These are phyloP conservation scores for Noctuana brunneofusca DNA, from an alignment of 2,888 invertebrate genomes.

Conservation along the genomic window DNA sequence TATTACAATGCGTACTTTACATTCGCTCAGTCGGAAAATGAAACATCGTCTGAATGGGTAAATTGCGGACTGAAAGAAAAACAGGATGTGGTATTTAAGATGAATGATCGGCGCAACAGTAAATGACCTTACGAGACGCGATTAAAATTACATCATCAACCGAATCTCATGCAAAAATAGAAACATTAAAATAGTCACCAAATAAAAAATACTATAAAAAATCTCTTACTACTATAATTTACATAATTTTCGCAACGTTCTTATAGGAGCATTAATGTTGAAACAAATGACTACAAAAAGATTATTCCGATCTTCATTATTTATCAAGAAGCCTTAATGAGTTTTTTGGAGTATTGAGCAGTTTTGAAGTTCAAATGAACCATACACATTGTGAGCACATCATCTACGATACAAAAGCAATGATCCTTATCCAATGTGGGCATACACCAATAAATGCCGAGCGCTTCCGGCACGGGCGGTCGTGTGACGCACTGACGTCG, in stretches of 20 bases:
- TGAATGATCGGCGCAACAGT: constrained; percentile 57
- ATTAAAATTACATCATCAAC: constrained; percentile 32
- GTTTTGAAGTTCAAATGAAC: not conserved
- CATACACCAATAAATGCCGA: constrained; percentile 39
- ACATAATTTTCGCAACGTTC: constrained; percentile 4
- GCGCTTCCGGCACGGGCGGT: constrained; percentile 45
- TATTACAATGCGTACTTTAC: constrained; percentile 16
- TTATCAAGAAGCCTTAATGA: no score
- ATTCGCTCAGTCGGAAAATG: constrained; percentile 41
- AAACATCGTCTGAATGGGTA: constrained; percentile 41
- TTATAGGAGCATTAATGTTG: no score
- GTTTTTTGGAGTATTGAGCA: not conserved
- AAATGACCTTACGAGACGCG: constrained; percentile 10
- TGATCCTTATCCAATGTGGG: constrained; percentile 38
- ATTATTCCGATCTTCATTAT: no score
- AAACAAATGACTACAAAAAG: no score
- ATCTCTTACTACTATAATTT: constrained; percentile 23
- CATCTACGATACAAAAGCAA: constrained; percentile 36
- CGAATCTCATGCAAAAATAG: constrained; percentile 16
- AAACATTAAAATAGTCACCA: constrained; percentile 1
- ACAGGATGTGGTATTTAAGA: constrained; percentile 66
- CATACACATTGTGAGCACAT: constrained; percentile 11
- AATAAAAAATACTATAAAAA: constrained; percentile 12
- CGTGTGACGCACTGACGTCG: constrained; percentile 50
- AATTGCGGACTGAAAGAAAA: constrained; percentile 47